Base-by-base conservation (phyloP, 1,140 invertebrate genomes). In the Ericerus pela region DNA sequence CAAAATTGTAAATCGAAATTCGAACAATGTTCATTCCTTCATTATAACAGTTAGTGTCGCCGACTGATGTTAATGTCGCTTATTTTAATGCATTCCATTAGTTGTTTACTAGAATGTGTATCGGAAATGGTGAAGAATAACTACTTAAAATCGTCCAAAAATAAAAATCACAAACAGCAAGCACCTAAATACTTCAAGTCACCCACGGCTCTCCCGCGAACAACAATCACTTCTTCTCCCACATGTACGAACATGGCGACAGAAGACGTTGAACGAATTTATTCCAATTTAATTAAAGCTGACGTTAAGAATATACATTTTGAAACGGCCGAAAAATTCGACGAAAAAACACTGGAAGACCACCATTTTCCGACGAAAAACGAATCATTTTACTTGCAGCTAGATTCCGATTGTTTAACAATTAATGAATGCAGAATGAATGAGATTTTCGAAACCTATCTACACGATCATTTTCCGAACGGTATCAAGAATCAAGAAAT, bases 21-120 rank as follows among this genome's bases (percentile, higher is more conserved):
- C n/a, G n/a, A n/a, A n/a, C n/a, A n/a, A n/a, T n/a, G n/a, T n/a
- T n/a, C n/a, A n/a, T n/a, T n/a, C n/a, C n/a, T n/a, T n/a, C 41
- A 22, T 24, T 47, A 47, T 14, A 22, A n/a, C n/a, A 47, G 20
- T 16, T 24, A 47, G 41, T n/a, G 41, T 47, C 41, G 26, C 41
- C 41, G 26, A 24, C 41, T 47, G 41, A 47, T 47, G 41, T 24
- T 47, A 47, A 47, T 24, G 41, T 47, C 41, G 41, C 41, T 47
- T 10, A 47, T 47, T 14, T 47, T 47, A 24, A 47, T 47, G 41
- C 41, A 47, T 24, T 47, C 41, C 20, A 22, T 47, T 24, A 47
- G 26, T 24, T 47, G 41, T 47, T 47, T 47, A 24, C 16, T 47
- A 47, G 41, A 47, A 47, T 47, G 20, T 47, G 41, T 47, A 24